These are phyloP conservation scores for Hydrolagus affinis DNA, from an alignment of 2,113 vertebrate species.

Conservation along the genomic window DNA sequence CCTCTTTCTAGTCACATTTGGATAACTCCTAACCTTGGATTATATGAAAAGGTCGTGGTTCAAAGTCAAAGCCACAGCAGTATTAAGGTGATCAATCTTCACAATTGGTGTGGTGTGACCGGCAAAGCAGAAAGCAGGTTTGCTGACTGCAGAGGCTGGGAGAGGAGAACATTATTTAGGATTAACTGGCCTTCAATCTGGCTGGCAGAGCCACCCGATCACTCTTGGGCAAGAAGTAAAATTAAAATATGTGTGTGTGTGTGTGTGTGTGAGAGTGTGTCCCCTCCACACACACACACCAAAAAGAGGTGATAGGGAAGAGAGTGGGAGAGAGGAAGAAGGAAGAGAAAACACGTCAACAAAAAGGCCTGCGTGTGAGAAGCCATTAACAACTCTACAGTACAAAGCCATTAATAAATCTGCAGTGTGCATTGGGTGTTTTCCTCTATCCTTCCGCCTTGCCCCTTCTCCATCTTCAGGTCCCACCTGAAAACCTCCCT, in stretches of 20 bases:
- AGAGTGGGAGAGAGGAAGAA: no score
- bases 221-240: not conserved
- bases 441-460: no score
- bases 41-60: conserved; percentile 22
- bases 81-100: conserved; percentile 31
- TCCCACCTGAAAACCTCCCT: no score
- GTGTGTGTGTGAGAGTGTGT: no score
- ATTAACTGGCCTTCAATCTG: conserved; percentile 24
- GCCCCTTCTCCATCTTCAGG: no score
- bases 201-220: conserved; percentile 11
- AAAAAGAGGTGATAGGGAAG: no score
- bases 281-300: no score
- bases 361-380: not conserved
- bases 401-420: not conserved
- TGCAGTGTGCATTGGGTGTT: no score
- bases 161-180: conserved; percentile 21
- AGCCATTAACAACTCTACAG: not conserved
- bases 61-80: conserved; percentile 25
- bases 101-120: conserved; percentile 27
- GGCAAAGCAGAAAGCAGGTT: conserved; percentile 21
- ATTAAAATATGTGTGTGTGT: no score
- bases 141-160: conserved; percentile 19
- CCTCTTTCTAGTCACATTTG: conserved; percentile 12
- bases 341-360: not conserved
- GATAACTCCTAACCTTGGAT: conserved; percentile 30